Base-by-base conservation (phyloP, 2,113 vertebrate genomes). In the Oryzias curvinotus region DNA sequence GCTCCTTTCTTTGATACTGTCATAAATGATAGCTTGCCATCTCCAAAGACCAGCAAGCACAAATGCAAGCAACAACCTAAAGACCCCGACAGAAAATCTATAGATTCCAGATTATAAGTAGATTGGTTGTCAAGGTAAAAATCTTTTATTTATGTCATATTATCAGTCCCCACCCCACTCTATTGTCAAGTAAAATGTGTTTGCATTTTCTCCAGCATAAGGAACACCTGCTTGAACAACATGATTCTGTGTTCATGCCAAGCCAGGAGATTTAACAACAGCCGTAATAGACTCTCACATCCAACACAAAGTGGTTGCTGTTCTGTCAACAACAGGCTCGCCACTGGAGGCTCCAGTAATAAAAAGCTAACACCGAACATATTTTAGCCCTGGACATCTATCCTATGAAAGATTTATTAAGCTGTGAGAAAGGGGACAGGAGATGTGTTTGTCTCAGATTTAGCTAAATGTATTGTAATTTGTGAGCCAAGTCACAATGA, bases 351-450 rank as follows among this genome's bases (percentile, higher is more conserved):
- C 1, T 19, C 53, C 45, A 67, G 50, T 63, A 56, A 85, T 82
- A 87, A 36, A 36, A 36, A 10, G 85, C 84, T 88, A 48, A 73
- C 53, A 85, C 28, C 66, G 67, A 46, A 73, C 76, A 59, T 58
- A 14, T 64, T 30, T 88, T 86, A 75, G 80, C 78, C 71, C 66
- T 58, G 46, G 58, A 82, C 67, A 67, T 62, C 30, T 30, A n/a
- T 59, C 75, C 45, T 61, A 48, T 84, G 21, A 68, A 80, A 87
- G 78, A 91, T 85, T 81, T 76, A 88, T 83, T 80, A 46, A 28
- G 41, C 69, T 53, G 57, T 42, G 25, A 26, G 25, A 45, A n/a
- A 43, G 53, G 57, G 62, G 50, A 47, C 28, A 1, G 15, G 54
- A 53, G 46, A 57, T 2, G 5, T 41, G 60, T 72, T 77, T 80